These are phyloP conservation scores for Dicerorhinus sumatrensis DNA, from an alignment of 2,113 vertebrate genomes.

Conservation along the genomic window DNA sequence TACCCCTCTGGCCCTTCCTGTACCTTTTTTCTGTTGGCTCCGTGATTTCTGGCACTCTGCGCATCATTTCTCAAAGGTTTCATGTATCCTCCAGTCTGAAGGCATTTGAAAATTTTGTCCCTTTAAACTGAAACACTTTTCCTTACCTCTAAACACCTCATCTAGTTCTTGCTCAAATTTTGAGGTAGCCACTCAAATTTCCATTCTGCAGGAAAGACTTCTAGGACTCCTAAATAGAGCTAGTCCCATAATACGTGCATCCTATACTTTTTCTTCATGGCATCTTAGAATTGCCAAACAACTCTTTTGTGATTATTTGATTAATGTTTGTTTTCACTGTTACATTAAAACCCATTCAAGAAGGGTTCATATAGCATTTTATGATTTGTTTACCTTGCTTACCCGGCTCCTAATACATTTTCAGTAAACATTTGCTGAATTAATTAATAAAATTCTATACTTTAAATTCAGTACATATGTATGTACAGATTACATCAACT, in stretches of 20 bases:
- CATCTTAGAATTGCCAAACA: background rate
- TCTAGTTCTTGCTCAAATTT: background rate
- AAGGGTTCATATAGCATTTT: background rate
- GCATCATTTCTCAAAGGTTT: background rate
- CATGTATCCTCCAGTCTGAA: background rate
- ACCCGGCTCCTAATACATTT: background rate
- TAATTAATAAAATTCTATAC: background rate
- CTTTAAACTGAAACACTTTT: background rate
- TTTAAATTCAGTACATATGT: background rate
- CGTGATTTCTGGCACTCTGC: background rate
- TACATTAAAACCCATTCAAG: background rate
- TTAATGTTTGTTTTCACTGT: background rate
- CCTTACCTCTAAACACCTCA: background rate
- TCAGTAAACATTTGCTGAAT: background rate
- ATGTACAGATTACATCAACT: background rate
- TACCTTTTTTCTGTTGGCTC: background rate
- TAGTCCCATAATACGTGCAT: fast-evolving
- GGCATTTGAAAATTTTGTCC: background rate
- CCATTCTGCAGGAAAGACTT: background rate
- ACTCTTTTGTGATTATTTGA: background rate
- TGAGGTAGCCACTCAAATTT: background rate
- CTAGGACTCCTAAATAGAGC: no score
- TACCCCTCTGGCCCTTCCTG: background rate
- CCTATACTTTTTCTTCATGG: background rate
- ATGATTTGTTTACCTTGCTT: background rate